A percentile compares a stretch with the other conserved stretches of the same genome.
phyloP scores from a whole-genome alignment of 2,888 invertebrate species.

The Odontothrips loti region DNA sequence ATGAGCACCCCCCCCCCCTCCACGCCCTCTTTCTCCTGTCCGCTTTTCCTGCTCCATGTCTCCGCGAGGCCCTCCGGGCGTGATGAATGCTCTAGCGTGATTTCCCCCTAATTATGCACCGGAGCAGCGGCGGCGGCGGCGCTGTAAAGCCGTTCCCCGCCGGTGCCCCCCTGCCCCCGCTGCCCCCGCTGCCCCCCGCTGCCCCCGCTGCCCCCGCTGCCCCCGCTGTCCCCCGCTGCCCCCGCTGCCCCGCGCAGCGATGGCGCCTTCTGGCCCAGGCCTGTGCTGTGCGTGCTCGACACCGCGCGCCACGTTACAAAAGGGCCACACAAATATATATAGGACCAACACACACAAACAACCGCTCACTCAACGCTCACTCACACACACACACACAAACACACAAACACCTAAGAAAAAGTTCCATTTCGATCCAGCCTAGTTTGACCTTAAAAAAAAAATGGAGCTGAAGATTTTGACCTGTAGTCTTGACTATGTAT shows the following conservation, averaged over 20 bases:
- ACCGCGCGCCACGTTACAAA: too few species aligned
- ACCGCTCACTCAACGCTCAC: too few species aligned
- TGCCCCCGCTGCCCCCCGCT: slow-evolving; percentile 30
- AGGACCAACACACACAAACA: too few species aligned
- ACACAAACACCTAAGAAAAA: too few species aligned
- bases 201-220: slow-evolving; percentile 31
- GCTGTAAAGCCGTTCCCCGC: slow-evolving; percentile 29
- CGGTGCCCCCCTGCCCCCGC: slow-evolving; percentile 31
- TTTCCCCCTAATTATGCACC: slow-evolving; percentile 29
- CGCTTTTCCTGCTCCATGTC: neutral
- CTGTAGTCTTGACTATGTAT: too few species aligned
- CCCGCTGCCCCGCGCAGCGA: neutral
- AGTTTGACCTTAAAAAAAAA: too few species aligned
- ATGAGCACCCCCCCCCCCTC: neutral
- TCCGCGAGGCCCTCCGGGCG: neutral
- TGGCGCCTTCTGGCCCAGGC: neutral
- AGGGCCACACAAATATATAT: too few species aligned
- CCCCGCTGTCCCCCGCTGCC: slow-evolving; percentile 28
- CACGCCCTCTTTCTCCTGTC: neutral
- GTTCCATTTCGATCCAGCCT: too few species aligned
- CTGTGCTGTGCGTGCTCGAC: neutral
- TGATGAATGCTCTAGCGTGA: slow-evolving; percentile 11
- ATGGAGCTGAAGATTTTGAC: too few species aligned
- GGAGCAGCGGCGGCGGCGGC: slow-evolving; percentile 25
- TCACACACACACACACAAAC: too few species aligned